Percentiles rank a stretch among this genome's conserved stretches.
Conservation (phyloP, 2,113 vertebrate genomes). For the Hystrix brachyura region DNA sequence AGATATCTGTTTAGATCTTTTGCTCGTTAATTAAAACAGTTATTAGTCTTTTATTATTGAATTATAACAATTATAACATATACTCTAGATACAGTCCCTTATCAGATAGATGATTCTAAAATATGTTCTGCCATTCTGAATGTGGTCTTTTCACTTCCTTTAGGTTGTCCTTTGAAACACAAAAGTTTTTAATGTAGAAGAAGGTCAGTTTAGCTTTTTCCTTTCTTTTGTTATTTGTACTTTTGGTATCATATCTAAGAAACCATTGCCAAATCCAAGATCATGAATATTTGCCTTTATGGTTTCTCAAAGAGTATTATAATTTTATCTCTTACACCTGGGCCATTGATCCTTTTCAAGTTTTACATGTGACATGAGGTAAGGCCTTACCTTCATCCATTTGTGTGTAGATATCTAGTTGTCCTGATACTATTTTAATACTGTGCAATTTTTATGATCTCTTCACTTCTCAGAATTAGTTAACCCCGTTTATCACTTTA, state of each 20-base stretch:
- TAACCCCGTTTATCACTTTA: background rate
- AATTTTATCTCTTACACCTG: background rate
- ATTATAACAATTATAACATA: background rate
- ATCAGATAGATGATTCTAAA: background rate
- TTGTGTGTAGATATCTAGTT: background rate
- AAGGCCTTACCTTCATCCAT: background rate
- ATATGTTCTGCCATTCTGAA: background rate
- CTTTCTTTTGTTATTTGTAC: background rate
- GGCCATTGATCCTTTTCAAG: background rate
- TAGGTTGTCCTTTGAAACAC: background rate
- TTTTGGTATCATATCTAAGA: background rate
- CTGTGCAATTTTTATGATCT: background rate
- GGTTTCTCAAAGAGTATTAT: background rate
- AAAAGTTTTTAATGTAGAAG: background rate
- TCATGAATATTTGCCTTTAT: background rate
- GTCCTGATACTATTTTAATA: background rate
- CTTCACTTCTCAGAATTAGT: constrained; percentile 1
- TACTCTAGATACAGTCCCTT: background rate
- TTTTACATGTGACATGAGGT: background rate
- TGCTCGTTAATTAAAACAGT: background rate
- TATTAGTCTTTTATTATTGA: background rate
- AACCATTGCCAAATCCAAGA: background rate
- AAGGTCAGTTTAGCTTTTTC: background rate
- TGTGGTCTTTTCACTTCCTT: background rate
- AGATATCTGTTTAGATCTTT: background rate